Conservation (phyloP, 2,113 vertebrate species). For the Pycnonotus jocosus region DNA sequence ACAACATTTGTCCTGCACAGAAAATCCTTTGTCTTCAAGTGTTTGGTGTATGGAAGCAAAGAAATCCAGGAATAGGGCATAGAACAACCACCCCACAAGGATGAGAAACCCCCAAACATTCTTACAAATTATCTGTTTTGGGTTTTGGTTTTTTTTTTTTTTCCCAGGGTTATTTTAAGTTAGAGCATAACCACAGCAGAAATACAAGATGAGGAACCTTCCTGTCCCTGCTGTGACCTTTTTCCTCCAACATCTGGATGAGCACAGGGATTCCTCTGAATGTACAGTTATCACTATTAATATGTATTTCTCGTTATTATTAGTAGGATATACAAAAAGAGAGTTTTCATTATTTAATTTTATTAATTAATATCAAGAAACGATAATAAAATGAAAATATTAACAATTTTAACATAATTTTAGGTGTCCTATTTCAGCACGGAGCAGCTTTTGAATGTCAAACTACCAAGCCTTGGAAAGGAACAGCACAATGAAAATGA, state of each 20-base stretch:
- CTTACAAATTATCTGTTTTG: not conserved
- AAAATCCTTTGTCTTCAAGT: not conserved
- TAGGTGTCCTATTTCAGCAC: not conserved
- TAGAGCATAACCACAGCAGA: not conserved
- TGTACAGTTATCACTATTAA: not conserved
- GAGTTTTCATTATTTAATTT: not conserved
- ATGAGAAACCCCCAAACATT: accelerated
- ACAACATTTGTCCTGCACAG: not conserved
- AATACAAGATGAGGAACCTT: not conserved
- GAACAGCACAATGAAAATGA: not conserved
- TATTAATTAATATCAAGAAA: not conserved
- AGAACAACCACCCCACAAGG: not conserved
- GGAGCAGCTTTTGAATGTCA: not conserved
- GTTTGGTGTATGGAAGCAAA: not conserved
- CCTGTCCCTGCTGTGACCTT: not conserved
- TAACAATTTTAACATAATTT: accelerated
- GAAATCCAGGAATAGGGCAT: not conserved
- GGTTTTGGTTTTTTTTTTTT: accelerated
- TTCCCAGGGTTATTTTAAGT: not conserved
- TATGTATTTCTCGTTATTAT: not conserved
- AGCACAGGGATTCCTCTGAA: not conserved
- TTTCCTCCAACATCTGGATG: not conserved
- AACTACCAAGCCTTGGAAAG: not conserved
- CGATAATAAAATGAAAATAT: too few species aligned
- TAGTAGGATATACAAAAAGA: not conserved